Percentiles rank a stretch among this genome's conserved stretches.
Conservation (phyloP, 2,888 invertebrate genomes). For the Oegoconia quadripuncta region DNA sequence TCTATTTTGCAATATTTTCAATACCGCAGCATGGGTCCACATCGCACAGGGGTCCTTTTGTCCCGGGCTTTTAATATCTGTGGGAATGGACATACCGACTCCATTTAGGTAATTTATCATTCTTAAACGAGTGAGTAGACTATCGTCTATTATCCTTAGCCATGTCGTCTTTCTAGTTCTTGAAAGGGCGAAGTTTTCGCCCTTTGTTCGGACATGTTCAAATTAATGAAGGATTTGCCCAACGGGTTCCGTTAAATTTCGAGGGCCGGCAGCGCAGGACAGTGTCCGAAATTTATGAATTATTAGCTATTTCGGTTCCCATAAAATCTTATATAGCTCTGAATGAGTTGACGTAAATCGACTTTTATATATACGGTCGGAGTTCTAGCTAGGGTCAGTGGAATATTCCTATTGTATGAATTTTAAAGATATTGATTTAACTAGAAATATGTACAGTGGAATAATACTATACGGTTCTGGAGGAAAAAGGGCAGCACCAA, state of each 20-base stretch:
- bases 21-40: slow-evolving; percentile 71
- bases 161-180: slow-evolving; percentile 44
- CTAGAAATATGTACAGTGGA: too few relatives aligned
- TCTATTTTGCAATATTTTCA: slow-evolving; percentile 70
- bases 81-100: slow-evolving; percentile 77
- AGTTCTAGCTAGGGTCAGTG: background rate
- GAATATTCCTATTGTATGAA: too few relatives aligned
- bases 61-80: slow-evolving; percentile 73
- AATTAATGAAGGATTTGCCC: slow-evolving; percentile 57
- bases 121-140: slow-evolving; percentile 73
- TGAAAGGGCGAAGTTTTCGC: slow-evolving; percentile 57
- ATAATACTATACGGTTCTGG: too few relatives aligned
- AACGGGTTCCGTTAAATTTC: slow-evolving; percentile 35
- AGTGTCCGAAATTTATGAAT: slow-evolving; percentile 69
- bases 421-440: too few relatives aligned
- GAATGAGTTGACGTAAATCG: background rate
- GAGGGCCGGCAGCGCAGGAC: slow-evolving; percentile 30
- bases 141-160: slow-evolving; percentile 58
- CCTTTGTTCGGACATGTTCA: slow-evolving; percentile 55
- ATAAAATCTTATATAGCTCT: slow-evolving; percentile 32
- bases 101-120: slow-evolving; percentile 78
- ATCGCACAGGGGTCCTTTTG: slow-evolving; percentile 63
- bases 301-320: slow-evolving; percentile 67
- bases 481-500: too few relatives aligned
- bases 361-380: background rate